Evolutionary conservation across 2,888 invertebrate genomes (phyloP), one percentile per base, ranked within the genome.

Genomic region (Nudaria mundana): DNA sequence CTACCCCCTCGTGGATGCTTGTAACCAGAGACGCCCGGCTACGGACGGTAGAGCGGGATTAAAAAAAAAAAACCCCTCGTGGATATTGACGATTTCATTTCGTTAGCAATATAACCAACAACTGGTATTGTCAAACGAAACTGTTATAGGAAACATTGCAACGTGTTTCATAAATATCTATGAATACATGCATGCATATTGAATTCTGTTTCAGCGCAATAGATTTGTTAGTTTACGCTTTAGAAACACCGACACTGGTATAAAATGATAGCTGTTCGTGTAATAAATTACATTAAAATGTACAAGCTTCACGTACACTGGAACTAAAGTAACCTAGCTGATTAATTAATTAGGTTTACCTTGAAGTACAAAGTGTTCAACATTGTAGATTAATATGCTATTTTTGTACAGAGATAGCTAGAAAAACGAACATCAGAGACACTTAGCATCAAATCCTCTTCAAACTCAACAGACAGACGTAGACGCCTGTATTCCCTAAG

Each of bases 261-360:
- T 40, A 46, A 53, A 46, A 26, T 41, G 29, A 40, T 54, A 42
- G 47, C 37, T 49, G 37, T 44, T 41, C 26, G n/a, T 42, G 40
- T 47, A 45, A 54, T 59, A 58, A 58, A 59, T 58, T 47, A 56
- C 44, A 48, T 47, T 50, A 51, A 42, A 53, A 56, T 56, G 56
- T 40, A 58, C 53, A 58, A 49, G 44, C 48, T 32, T 37, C 47
- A 44, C 33, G 54, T 41, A 30, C 32, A 46, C 48, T 46, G 38
- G 48, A 59, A 54, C 52, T 51, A 48, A 56, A 53, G 40, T 36
- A 40, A 38, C 36, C 36, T n/a, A 47, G 29, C 48, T 59, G 56
- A 59, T 59, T 56, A 59, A 59, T 56, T 56, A 49, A 48, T 37
- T 5, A 31, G 39, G n/a, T 40, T 56, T 31, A 40, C 40, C 45